Evolutionary conservation across 2,797 vertebrate genomes (phyloP).

Genomic region (Darevskia nairensis): DNA sequence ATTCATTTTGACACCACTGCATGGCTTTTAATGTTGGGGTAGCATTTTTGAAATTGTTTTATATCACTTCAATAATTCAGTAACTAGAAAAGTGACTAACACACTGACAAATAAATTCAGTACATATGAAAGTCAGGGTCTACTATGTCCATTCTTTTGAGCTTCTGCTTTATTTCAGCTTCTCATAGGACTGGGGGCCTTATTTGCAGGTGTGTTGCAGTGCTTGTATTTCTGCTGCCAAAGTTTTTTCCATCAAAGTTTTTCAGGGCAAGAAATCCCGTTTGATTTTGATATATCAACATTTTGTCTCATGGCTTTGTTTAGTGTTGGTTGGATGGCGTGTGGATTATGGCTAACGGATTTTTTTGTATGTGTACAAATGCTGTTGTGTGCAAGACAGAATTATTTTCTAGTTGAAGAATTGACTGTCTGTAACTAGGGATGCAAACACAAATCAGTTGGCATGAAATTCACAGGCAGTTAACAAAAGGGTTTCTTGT

Average conservation of each 20-base stretch:
- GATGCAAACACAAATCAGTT: conserved; percentile 45
- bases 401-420: conserved; percentile 43
- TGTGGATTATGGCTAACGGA: conserved; percentile 61
- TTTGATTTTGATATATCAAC: not conserved
- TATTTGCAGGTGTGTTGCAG: not conserved
- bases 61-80: not conserved
- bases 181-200: not conserved
- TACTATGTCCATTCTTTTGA: too few species aligned
- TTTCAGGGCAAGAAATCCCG: not conserved
- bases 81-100: not conserved
- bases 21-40: too few species aligned
- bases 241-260: not conserved
- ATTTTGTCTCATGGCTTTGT: conserved; percentile 29
- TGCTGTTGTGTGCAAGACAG: conserved; percentile 44
- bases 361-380: conserved; percentile 56
- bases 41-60: not conserved
- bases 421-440: conserved; percentile 50
- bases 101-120: not conserved
- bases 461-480: conserved; percentile 3
- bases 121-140: not conserved
- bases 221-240: not conserved
- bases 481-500: conserved; percentile 45
- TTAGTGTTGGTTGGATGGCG: conserved; percentile 42
- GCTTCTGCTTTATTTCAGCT: not conserved
- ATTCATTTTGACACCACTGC: too few species aligned